Evolutionary conservation across 2,888 invertebrate genomes (phyloP), one percentile per base, ranked within the genome.

Genomic region (Lamproptera curius): DNA sequence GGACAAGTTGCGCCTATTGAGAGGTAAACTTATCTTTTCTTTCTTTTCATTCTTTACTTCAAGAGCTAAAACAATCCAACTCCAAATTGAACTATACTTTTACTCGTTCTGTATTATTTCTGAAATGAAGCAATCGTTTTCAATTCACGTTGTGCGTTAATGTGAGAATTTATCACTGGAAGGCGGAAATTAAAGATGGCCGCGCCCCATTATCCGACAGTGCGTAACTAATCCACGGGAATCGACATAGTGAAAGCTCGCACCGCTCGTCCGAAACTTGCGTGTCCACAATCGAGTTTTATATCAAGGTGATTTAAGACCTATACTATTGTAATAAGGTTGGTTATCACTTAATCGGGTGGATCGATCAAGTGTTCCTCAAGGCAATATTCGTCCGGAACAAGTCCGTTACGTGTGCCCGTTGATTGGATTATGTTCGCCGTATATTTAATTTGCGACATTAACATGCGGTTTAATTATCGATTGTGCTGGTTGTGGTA

Each of bases 171-270:
- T 8, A 13, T 42, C 17, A 33, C 17, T 6, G 17, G 13, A 9
- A 34, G 13, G 23, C 34, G 14, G 14, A 39, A 13, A 39, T 28
- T 26, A 36, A 34, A 41, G 16, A 41, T 28, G n/a, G 16, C 20
- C 13, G 20, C 20, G 20, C 33, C 20, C 39, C 8, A 28, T 39
- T n/a, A 38, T 40, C 40, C 46, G 34, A 23, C 23, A 41, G 35
- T 41, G 41, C 46, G 41, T 46, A 40, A 41, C 46, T 46, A 46
- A 41, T 28, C 10, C 28, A 26, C 14, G 17, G 35, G 40, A 35
- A 23, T 41, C 46, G 41, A 46, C 46, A 46, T 16, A 52, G 40
- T 40, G 45, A 52, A 45, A 40, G 26, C 41, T 33, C 42, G 23
- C 36, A 40, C 46, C 46, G 41, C 38, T 43, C 40, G 26, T 40